phyloP scores from a whole-genome alignment of 2,113 vertebrate genomes.

The Dipodomys merriami region DNA sequence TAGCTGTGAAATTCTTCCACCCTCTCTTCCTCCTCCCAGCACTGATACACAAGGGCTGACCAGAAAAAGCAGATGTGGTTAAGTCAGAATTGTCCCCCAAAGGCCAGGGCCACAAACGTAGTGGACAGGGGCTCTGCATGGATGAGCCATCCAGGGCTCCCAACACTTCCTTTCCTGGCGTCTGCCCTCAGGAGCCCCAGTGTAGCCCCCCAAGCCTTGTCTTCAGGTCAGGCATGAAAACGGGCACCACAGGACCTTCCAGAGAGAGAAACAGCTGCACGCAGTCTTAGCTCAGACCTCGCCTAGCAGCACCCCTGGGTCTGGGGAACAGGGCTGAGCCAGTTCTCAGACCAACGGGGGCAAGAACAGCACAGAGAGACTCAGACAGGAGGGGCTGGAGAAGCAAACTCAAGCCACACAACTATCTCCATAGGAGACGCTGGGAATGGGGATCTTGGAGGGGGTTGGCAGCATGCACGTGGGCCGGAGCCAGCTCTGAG shows the following conservation, averaged over 20 bases:
- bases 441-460: background rate
- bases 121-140: background rate
- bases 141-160: background rate
- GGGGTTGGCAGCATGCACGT: too few relatives aligned
- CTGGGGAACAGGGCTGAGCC: background rate
- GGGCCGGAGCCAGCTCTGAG: background rate
- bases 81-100: slow-evolving; percentile 63
- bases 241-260: background rate
- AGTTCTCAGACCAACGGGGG: background rate
- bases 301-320: background rate
- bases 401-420: background rate
- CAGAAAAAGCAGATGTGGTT: slow-evolving; percentile 61
- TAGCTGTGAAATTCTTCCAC: slow-evolving; percentile 72
- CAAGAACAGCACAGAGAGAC: slow-evolving; percentile 31
- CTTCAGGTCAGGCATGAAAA: fast-evolving
- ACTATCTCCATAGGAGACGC: background rate
- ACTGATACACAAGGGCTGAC: slow-evolving; percentile 29
- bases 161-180: background rate
- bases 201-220: too few relatives aligned
- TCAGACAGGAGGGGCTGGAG: background rate
- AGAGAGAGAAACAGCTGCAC: fast-evolving
- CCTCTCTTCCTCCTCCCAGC: slow-evolving; percentile 70
- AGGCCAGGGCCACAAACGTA: slow-evolving; percentile 5
- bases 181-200: fast-evolving
- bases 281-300: background rate